Conservation (phyloP, 2,113 vertebrate genomes). For the Colistium nudipinnis region DNA sequence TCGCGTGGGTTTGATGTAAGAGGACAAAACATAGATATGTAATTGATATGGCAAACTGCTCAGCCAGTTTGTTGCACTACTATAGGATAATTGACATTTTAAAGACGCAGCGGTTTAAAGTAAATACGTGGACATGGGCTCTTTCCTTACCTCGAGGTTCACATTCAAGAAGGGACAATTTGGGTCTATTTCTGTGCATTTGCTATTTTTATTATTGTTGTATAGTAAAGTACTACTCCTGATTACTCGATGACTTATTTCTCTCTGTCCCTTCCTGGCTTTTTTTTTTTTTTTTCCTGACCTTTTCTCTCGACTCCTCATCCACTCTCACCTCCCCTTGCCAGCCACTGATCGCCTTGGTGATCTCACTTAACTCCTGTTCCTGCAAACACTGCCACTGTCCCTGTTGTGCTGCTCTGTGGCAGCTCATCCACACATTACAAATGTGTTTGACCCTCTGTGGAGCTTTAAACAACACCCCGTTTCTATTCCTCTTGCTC, state of each 20-base stretch:
- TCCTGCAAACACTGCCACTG: conserved; percentile 41
- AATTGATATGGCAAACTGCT: no score
- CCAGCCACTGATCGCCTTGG: conserved; percentile 39
- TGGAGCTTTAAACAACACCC: conserved; percentile 30
- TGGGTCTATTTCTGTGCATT: no score
- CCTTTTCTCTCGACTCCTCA: conserved; percentile 21
- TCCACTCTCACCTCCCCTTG: conserved; percentile 26
- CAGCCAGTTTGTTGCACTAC: no score
- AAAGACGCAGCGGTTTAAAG: no score
- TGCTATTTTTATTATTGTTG: no score
- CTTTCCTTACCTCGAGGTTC: no score
- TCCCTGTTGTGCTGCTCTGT: conserved; percentile 37
- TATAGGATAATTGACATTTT: no score
- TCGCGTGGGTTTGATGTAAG: no score
- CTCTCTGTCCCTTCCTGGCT: background rate
- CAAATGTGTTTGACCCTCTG: conserved; percentile 57
- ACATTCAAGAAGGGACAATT: no score
- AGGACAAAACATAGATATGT: no score
- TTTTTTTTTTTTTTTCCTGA: no score
- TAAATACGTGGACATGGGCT: no score
- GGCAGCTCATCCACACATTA: conserved; percentile 55
- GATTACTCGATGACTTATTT: background rate
- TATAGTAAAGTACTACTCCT: background rate
- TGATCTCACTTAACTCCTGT: conserved; percentile 45
- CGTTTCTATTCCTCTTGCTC: background rate